Conservation (phyloP, 1,140 invertebrate genomes). For the Himalopsyche phryganea region DNA sequence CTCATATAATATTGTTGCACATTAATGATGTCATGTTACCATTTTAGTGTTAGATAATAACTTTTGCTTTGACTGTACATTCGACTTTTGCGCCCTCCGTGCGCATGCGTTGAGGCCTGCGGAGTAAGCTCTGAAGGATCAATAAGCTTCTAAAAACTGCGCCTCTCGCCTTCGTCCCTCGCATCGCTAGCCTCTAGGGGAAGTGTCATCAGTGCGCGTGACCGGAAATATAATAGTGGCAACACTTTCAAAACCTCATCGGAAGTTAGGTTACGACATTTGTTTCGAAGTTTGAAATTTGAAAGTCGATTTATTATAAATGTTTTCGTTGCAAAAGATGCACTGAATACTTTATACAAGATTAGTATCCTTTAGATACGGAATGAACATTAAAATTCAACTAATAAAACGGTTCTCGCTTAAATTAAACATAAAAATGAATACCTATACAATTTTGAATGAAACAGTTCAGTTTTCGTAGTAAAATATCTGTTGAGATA, state of each 20-base stretch:
- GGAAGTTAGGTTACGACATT: conserved; percentile 3
- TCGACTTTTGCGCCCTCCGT: neutral
- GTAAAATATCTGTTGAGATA: too few species aligned
- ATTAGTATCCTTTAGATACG: too few species aligned
- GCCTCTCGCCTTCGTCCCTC: conserved; percentile 2
- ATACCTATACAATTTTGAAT: too few species aligned
- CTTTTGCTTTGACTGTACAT: conserved; percentile 20
- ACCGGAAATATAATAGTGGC: conserved; percentile 4
- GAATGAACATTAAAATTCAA: too few species aligned
- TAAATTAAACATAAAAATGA: too few species aligned
- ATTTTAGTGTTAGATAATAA: too few species aligned
- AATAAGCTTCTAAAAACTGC: conserved; percentile 12
- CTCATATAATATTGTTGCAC: too few species aligned
- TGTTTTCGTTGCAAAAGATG: neutral
- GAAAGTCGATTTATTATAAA: neutral
- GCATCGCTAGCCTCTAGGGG: neutral
- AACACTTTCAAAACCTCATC: neutral
- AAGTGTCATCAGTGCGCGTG: conserved; percentile 11
- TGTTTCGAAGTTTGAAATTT: conserved; percentile 1
- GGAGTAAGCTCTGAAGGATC: conserved; percentile 21
- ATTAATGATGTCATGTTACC: too few species aligned
- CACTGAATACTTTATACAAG: too few species aligned
- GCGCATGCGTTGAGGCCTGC: conserved; percentile 28
- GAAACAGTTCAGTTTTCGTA: too few species aligned
- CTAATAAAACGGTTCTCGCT: too few species aligned